Evolutionary conservation across 2,797 vertebrate genomes (phyloP).

Genomic region (Rhynchotus rufescens): DNA sequence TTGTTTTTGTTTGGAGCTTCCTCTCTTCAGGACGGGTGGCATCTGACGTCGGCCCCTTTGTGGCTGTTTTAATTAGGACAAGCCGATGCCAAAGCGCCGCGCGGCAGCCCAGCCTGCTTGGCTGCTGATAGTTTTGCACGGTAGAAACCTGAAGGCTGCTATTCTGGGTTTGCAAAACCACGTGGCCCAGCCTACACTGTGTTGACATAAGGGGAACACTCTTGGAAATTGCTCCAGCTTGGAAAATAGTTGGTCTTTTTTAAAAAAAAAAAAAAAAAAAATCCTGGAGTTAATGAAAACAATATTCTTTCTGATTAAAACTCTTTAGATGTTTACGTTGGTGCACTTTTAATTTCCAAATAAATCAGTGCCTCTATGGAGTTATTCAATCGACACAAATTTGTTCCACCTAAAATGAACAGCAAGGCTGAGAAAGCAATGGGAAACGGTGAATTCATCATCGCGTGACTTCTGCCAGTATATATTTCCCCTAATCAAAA

Average conservation of each 20-base stretch:
- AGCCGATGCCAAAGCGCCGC: not conserved
- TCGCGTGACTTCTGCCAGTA: not conserved
- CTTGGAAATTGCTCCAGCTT: not conserved
- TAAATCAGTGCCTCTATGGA: slow-evolving; percentile 38
- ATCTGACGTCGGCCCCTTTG: not conserved
- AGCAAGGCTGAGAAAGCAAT: slow-evolving; percentile 23
- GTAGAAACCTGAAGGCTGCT: not conserved
- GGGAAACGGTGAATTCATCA: slow-evolving; percentile 70
- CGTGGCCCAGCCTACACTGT: not conserved
- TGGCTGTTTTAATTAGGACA: not conserved
- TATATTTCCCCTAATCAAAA: slow-evolving; percentile 54
- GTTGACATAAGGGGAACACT: not conserved
- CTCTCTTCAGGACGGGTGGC: accelerated
- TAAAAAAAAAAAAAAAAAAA: not conserved
- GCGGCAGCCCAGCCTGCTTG: not conserved
- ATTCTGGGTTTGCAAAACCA: not conserved
- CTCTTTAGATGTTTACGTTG: slow-evolving; percentile 25
- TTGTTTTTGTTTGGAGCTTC: not conserved
- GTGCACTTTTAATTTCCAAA: slow-evolving; percentile 1
- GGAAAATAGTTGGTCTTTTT: not conserved
- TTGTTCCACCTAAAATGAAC: slow-evolving; percentile 61
- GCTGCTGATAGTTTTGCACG: not conserved
- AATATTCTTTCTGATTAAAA: not conserved
- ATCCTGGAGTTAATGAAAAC: not conserved
- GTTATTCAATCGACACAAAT: slow-evolving; percentile 54